These are phyloP conservation scores for Dascillus cervinus DNA, from an alignment of 2,888 invertebrate species.

Conservation along the genomic window DNA sequence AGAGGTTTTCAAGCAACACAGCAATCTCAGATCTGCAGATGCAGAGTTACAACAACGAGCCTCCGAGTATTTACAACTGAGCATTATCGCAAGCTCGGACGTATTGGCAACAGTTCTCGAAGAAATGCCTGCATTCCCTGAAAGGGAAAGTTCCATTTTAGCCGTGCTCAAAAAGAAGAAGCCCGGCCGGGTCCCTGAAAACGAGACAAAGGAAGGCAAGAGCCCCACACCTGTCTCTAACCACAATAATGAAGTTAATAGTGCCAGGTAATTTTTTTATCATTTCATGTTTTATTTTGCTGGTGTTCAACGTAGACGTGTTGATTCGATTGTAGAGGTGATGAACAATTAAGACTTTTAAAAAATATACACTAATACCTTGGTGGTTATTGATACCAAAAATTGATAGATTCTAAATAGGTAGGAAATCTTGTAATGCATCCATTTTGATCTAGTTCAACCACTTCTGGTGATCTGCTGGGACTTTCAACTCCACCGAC, in stretches of 20 bases:
- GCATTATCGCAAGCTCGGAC: constrained; percentile 93
- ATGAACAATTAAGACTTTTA: too few species aligned
- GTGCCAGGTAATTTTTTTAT: constrained; percentile 36
- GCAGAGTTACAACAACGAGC: constrained; percentile 97
- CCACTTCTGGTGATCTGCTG: constrained; percentile 68
- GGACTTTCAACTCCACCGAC: constrained; percentile 86
- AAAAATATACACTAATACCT: too few species aligned
- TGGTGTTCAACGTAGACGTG: too few species aligned
- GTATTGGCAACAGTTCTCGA: constrained; percentile 96
- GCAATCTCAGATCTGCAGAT: constrained; percentile 94
- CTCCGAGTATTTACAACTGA: constrained; percentile 94
- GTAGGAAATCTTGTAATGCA: neutral
- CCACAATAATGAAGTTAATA: constrained; percentile 44
- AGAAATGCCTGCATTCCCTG: constrained; percentile 99
- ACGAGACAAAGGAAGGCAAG: constrained; percentile 74
- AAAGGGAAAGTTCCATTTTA: constrained; percentile 94
- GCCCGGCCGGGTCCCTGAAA: constrained; percentile 88
- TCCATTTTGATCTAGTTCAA: too few species aligned
- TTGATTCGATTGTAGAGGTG: too few species aligned
- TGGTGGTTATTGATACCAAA: too few species aligned
- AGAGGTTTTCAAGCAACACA: constrained; percentile 89
- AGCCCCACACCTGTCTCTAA: constrained; percentile 57
- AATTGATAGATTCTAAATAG: too few species aligned
- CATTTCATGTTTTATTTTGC: constrained; percentile 2
- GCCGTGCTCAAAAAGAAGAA: constrained; percentile 98